Conservation (phyloP, 2,888 invertebrate species). For the Scaptomyza polygonia region DNA sequence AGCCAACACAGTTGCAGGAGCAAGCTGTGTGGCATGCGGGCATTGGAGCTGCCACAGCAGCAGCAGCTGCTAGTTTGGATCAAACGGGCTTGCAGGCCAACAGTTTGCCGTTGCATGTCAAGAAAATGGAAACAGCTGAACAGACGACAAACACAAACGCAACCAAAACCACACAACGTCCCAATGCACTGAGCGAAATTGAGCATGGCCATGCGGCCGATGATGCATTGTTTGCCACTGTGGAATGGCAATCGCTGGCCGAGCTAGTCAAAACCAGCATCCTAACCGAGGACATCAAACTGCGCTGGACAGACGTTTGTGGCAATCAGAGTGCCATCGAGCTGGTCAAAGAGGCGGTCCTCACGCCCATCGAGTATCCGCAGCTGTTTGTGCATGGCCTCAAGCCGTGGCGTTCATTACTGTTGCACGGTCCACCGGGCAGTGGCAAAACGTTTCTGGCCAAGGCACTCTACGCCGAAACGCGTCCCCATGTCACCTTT, state of each 20-base stretch:
- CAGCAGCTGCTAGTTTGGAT: conserved; percentile 15
- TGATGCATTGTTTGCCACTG: conserved; percentile 65
- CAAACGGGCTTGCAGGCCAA: conserved; percentile 31
- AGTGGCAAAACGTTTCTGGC: conserved; percentile 96
- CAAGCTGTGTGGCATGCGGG: conserved; percentile 14
- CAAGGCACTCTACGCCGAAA: conserved; percentile 93
- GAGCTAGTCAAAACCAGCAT: conserved; percentile 85
- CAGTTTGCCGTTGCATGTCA: conserved; percentile 69
- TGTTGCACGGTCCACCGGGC: conserved; percentile 87
- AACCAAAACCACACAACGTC: conserved; percentile 5
- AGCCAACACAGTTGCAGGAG: not conserved
- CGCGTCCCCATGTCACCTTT: conserved; percentile 89
- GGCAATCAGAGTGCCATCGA: conserved; percentile 91
- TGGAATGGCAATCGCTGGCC: conserved; percentile 81
- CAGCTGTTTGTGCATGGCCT: conserved; percentile 88
- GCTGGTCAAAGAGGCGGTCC: conserved; percentile 92
- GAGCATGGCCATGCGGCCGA: conserved; percentile 69
- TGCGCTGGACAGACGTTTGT: conserved; percentile 92
- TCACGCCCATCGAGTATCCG: conserved; percentile 91
- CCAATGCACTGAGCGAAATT: conserved; percentile 61
- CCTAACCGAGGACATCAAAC: conserved; percentile 86
- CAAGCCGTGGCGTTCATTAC: conserved; percentile 93
- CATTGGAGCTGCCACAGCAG: conserved; percentile 22
- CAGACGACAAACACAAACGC: not conserved
- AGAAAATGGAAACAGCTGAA: conserved; percentile 63